phyloP scores from a whole-genome alignment of 2,888 invertebrate species.

The Embidobia sp. region DNA sequence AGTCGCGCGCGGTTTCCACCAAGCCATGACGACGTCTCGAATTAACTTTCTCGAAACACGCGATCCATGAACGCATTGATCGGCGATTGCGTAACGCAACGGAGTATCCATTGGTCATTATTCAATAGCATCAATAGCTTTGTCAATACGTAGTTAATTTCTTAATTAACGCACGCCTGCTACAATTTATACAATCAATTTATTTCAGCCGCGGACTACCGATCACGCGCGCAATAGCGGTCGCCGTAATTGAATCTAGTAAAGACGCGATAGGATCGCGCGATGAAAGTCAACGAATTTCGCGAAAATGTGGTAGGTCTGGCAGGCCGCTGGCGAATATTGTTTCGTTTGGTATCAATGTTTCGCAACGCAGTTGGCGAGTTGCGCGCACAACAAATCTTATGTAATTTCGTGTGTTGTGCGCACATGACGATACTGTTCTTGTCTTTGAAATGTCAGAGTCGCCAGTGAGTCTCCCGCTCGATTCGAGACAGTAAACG shows the following conservation, averaged over 20 bases:
- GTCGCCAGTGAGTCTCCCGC: conserved; percentile 64
- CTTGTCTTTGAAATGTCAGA: conserved; percentile 66
- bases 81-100: conserved; percentile 6
- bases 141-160: conserved; percentile 22
- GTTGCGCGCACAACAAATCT: conserved; percentile 40
- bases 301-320: conserved; percentile 12
- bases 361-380: conserved; percentile 34
- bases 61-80: conserved; percentile 5
- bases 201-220: conserved; percentile 5
- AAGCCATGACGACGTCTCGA: conserved; percentile 39
- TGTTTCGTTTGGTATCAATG: conserved; percentile 30
- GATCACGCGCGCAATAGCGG: conserved; percentile 4
- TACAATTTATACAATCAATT: conserved; percentile 1
- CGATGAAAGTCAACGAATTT: conserved; percentile 14
- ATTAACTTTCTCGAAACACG: conserved; percentile 34
- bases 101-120: conserved; percentile 9
- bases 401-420: conserved; percentile 61
- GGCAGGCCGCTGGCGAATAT: conserved; percentile 19
- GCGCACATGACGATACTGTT: conserved; percentile 63
- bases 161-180: conserved; percentile 26
- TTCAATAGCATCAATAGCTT: conserved; percentile 28
- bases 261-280: conserved; percentile 1
- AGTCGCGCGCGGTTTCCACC: conserved; percentile 29
- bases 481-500: conserved; percentile 61
- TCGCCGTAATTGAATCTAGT: conserved; percentile 23